A percentile compares a stretch with the other conserved stretches of the same genome.
Evolutionary conservation across 1,140 invertebrate genomes (phyloP).

Genomic region (Thalassaphorura encarpata): DNA sequence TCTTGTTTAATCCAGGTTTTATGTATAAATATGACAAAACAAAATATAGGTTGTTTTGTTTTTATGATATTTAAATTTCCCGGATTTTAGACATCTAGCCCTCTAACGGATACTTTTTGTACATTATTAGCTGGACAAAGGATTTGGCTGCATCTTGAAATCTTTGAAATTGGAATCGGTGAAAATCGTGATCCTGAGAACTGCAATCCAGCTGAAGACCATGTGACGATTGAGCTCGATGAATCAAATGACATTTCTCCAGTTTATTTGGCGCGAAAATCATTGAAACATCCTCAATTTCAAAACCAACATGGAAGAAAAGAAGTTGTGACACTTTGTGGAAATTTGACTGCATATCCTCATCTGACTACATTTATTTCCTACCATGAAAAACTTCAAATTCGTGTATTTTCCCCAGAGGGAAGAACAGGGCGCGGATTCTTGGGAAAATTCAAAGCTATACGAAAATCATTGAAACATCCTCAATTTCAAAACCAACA

Average conservation of each 20-base stretch:
- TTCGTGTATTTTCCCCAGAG: slow-evolving; percentile 39
- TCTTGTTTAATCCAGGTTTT: no score
- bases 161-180: slow-evolving; percentile 44
- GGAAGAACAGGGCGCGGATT: slow-evolving; percentile 27
- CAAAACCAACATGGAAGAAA: no score
- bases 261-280: no score
- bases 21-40: no score
- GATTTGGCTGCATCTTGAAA: slow-evolving; percentile 53
- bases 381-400: slow-evolving; percentile 43
- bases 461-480: slow-evolving; percentile 17
- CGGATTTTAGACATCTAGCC: neutral
- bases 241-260: no score
- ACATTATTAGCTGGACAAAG: slow-evolving; percentile 42
- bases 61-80: no score
- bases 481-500: slow-evolving; percentile 16
- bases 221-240: slow-evolving; percentile 45
- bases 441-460: slow-evolving; percentile 26
- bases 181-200: slow-evolving; percentile 6
- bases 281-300: no score
- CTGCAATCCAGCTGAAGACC: slow-evolving; percentile 28
- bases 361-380: slow-evolving; percentile 45
- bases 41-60: no score
- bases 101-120: slow-evolving; percentile 2
- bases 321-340: no score
- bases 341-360: slow-evolving; percentile 24